A percentile compares a stretch with the other conserved stretches of the same genome.
phyloP scores from a whole-genome alignment of 2,113 vertebrate species.

The Syngnathus floridae region DNA sequence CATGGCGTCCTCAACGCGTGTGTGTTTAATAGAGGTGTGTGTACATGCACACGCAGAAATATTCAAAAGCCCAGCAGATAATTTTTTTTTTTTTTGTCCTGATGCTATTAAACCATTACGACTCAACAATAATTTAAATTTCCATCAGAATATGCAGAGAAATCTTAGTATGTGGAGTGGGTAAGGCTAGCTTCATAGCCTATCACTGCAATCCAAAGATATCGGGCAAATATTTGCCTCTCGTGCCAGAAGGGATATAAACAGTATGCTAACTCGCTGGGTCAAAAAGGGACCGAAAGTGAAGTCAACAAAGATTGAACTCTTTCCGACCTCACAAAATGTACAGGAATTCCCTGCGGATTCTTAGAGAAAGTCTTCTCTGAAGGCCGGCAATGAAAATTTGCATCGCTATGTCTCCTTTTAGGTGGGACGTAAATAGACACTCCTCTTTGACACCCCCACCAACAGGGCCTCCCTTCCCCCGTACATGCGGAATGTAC shows the following conservation, averaged over 20 bases:
- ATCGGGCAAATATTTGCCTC: neutral
- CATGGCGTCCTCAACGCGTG: constrained; percentile 19
- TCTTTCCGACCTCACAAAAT: neutral
- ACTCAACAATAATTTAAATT: neutral
- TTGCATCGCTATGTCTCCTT: constrained; percentile 14
- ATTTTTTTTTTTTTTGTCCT: neutral
- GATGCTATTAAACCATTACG: neutral
- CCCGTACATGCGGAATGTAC: constrained; percentile 57
- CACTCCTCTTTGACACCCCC: constrained; percentile 44
- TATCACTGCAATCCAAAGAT: neutral
- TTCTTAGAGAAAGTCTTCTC: neutral
- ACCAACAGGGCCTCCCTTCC: constrained; percentile 11
- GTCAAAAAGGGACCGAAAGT: neutral
- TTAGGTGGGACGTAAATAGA: constrained; percentile 56
- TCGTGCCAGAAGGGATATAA: neutral
- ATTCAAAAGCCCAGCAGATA: constrained; percentile 36
- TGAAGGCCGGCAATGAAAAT: neutral
- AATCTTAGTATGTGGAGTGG: neutral
- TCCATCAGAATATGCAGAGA: neutral
- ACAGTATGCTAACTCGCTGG: neutral
- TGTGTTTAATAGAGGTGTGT: constrained; percentile 18
- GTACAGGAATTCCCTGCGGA: neutral
- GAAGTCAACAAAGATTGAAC: neutral
- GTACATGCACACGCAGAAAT: constrained; percentile 10
- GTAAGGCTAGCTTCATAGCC: neutral